These are phyloP conservation scores for Caenorhabditis plicata DNA, from an alignment of 2,888 invertebrate species.

Conservation along the genomic window DNA sequence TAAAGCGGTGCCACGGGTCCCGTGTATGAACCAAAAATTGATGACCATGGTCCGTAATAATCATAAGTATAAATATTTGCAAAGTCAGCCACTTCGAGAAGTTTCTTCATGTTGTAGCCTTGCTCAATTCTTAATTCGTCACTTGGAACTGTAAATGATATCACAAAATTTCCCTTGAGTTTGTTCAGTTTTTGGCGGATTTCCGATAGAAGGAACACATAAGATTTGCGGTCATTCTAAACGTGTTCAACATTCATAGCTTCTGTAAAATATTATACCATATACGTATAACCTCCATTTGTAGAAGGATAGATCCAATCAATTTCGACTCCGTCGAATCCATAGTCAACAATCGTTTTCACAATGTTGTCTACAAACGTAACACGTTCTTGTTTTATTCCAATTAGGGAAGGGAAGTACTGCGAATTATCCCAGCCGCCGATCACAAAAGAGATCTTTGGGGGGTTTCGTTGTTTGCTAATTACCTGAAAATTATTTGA, in stretches of 20 bases:
- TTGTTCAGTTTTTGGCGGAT: constrained; percentile 49
- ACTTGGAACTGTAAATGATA: constrained; percentile 64
- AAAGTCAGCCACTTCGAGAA: constrained; percentile 61
- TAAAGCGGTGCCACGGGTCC: constrained; percentile 64
- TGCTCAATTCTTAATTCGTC: constrained; percentile 65
- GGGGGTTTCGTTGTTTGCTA: too few species aligned
- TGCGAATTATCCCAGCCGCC: constrained; percentile 65
- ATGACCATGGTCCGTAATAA: constrained; percentile 64
- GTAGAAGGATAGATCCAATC: constrained; percentile 65
- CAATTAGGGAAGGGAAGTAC: constrained; percentile 52
- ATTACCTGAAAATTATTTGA: too few species aligned
- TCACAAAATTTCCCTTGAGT: constrained; percentile 48
- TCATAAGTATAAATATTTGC: constrained; percentile 65
- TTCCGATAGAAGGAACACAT: constrained; percentile 58
- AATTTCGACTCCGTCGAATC: constrained; percentile 63
- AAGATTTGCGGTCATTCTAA: constrained; percentile 56
- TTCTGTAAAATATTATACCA: too few species aligned
- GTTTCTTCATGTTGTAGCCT: constrained; percentile 55
- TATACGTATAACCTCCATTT: constrained; percentile 51
- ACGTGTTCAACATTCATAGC: too few species aligned
- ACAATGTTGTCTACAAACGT: constrained; percentile 31
- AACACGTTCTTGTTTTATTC: constrained; percentile 42
- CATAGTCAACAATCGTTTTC: constrained; percentile 45
- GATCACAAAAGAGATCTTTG: constrained; percentile 60
- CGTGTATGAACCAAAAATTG: constrained; percentile 63